Base-by-base conservation (phyloP, 2,888 invertebrate species). In the Magallana nippona region DNA sequence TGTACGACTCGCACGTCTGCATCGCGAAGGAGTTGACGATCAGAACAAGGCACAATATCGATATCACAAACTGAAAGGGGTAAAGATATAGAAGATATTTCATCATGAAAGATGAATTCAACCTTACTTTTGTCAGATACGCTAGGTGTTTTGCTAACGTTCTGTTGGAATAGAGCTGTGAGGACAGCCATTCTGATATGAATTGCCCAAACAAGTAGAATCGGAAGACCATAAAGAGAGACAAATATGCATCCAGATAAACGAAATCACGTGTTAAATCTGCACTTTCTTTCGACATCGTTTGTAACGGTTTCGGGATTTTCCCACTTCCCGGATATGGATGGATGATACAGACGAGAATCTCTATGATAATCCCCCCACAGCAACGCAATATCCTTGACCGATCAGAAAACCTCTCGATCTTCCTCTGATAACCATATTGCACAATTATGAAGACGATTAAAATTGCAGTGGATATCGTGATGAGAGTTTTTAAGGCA, bases 271-370 rank as follows among this genome's bases (percentile, higher is more conserved):
- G 71, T 11, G 71, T 71, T 32, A 71, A 3, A 15, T 71, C 71
- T 1, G 71, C 19, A 27, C 71, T 71, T 22, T 71, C 71, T 27
- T 71, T 71, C 32, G 71, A 27, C 71, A 71, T 71, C 8, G 71
- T 71, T 71, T 71, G 71, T 32, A 71, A 71, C 22, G 71, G 71
- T 22, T 71, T 71, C 15, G 71, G 71, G 27, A 71, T 71, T 71
- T 71, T 71, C 71, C 22, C 32, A 71, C 27, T 71, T 27, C 71
- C 71, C 15, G 71, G 71, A 71, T 27, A 71, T 8, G 71, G 71
- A 15, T 71, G 71, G 32, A 27, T 32, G 15, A 71, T 71, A 32
- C 71, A 71, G 15, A 71, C 32, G 0, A 71, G 19, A 71, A 71
- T 71, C 17, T 71, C 71, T 8, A 27, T 27, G 0, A 71, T 27